Evolutionary conservation across 2,797 vertebrate species (phyloP).

Genomic region (Falco berigora): DNA sequence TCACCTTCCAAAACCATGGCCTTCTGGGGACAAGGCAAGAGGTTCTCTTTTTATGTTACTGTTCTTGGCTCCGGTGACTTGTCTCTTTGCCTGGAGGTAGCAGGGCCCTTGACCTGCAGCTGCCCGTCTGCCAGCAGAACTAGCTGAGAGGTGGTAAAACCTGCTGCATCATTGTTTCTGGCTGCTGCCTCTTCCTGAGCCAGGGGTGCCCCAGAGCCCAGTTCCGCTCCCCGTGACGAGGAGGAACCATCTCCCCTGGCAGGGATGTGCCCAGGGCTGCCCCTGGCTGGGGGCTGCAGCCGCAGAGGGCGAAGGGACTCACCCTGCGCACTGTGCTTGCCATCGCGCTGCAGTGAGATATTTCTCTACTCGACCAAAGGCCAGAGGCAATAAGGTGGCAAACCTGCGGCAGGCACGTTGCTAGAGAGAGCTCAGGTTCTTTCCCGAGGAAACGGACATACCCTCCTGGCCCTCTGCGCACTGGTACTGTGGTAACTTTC

Average conservation of each 20-base stretch:
- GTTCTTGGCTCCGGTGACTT: not conserved
- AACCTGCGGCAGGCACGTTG: not conserved
- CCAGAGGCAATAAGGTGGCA: not conserved
- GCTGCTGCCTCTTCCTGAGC: not conserved
- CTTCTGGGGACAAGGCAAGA: not conserved
- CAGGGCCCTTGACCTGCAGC: not conserved
- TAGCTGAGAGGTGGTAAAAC: not conserved
- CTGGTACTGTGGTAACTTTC: not conserved
- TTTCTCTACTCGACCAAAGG: not conserved
- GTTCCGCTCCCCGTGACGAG: not conserved
- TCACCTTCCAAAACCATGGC: not conserved
- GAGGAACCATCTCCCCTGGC: not conserved
- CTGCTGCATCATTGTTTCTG: not conserved
- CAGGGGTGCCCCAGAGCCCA: not conserved
- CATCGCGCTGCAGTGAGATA: not conserved
- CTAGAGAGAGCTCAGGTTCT: not conserved
- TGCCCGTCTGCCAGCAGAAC: not conserved
- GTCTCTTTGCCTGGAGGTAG: not conserved
- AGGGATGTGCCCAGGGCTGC: not conserved
- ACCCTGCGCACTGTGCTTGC: not conserved
- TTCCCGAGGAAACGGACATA: not conserved
- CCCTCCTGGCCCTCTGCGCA: not conserved
- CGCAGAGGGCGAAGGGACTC: not conserved
- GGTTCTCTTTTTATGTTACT: not conserved
- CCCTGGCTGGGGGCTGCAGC: not conserved